Evolutionary conservation across 1,140 invertebrate species (phyloP), one percentile per base, ranked within the genome.

Genomic region (Papilio dardanus): DNA sequence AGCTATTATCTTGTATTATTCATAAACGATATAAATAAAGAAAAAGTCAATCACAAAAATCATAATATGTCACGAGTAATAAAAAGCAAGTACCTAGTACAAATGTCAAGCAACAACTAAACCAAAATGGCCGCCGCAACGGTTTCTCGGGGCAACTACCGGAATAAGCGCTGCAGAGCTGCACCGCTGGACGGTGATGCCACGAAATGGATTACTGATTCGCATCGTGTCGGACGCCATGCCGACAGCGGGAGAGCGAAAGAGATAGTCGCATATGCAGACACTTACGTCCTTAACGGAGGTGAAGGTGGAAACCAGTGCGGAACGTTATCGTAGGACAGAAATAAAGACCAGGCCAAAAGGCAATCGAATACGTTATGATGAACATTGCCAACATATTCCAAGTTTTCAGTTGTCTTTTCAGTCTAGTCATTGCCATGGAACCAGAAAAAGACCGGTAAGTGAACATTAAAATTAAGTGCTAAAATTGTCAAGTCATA

Each of bases 91-190:
- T n/a, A 62, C 24, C 50, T 24, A 10, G 24, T 28, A 62, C 12
- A 62, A 69, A 69, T 71, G 40, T 28, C 10, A 50, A 30, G 1
- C 35, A 69, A 73, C 30, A 76, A 74, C 37, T 28, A 77, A 78
- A 54, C 65, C 79, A 83, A 85, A 73, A 86, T 86, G 85, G 85
- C 85, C 50, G 79, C 33, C 68, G 73, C 46, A 71, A 31, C 75
- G 74, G 71, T 67, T 74, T n/a, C 46, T 75, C 68, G 77, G 54
- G 77, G 30, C n/a, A 28, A 71, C 21, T 71, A 87, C 83, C 87
- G 83, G 87, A 87, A 88, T 88, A 88, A 87, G 88, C 81, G 79
- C 76, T 80, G 62, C 76, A 77, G 80, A 82, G 78, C 82, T 83
- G 81, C 77, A 82, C 81, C 73, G 83, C 79, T 86, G 86, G 81